A percentile compares a stretch with the other conserved stretches of the same genome.
These are phyloP conservation scores for Eurytoma californica DNA, from an alignment of 2,888 invertebrate genomes.

Conservation along the genomic window DNA sequence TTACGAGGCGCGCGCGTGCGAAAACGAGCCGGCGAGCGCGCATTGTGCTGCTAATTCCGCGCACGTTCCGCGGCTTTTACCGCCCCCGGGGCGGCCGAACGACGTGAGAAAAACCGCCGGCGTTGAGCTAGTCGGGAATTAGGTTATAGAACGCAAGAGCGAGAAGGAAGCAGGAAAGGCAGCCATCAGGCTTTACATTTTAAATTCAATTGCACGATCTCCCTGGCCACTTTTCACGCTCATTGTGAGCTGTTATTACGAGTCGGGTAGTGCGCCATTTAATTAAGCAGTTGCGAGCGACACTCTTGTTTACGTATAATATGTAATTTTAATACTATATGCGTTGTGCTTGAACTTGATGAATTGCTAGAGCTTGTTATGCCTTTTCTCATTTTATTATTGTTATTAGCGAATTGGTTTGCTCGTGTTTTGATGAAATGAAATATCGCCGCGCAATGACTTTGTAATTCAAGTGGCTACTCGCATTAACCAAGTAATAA, in stretches of 20 bases:
- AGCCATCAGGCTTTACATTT: constrained; percentile 10
- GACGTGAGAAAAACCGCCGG: constrained; percentile 31
- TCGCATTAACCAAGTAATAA: too few species aligned
- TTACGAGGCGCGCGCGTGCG: constrained; percentile 27
- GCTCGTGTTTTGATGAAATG: too few species aligned
- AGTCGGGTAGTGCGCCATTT: constrained; percentile 22
- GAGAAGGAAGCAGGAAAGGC: too few species aligned
- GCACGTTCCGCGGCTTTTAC: constrained; percentile 25
- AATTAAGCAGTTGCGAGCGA: constrained; percentile 39
- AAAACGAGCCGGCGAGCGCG: constrained; percentile 23
- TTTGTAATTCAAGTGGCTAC: too few species aligned
- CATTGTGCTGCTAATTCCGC: constrained; percentile 16
- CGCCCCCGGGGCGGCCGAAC: constrained; percentile 9
- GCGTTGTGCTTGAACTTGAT: background rate
- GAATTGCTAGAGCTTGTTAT: background rate
- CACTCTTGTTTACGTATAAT: constrained; percentile 32
- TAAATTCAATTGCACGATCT: constrained; percentile 13
- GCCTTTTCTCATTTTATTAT: background rate
- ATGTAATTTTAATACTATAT: background rate
- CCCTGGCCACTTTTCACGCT: background rate
- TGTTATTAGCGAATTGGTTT: too few species aligned
- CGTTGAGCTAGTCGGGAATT: constrained; percentile 20
- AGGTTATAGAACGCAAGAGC: constrained; percentile 13
- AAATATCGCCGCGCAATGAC: too few species aligned
- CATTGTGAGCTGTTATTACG: background rate